Percentiles rank a stretch among this genome's conserved stretches.
Evolutionary conservation across 2,888 invertebrate species (phyloP).

Genomic region (Aproaerema taeniolella): DNA sequence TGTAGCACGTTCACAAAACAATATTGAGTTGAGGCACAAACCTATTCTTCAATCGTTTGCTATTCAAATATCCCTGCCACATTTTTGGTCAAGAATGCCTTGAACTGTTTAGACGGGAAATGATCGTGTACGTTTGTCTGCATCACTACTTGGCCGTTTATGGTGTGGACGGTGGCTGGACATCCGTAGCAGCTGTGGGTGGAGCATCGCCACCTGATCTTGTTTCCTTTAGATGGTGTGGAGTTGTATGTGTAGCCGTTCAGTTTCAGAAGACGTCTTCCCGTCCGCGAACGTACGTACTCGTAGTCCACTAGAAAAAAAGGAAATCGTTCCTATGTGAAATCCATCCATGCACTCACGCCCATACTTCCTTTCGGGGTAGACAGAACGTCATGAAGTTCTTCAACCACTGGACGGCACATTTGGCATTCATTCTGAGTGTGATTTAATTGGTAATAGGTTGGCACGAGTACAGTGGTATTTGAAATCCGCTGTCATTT

Average conservation of each 20-base stretch:
- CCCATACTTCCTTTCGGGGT: too few species aligned
- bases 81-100: too few species aligned
- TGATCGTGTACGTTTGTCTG: slow-evolving; percentile 11
- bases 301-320: not conserved
- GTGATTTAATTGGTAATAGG: not conserved
- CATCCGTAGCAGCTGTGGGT: slow-evolving; percentile 31
- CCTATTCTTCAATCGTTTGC: too few species aligned
- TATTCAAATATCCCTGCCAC: too few species aligned
- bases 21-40: too few species aligned
- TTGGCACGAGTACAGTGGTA: not conserved
- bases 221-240: slow-evolving; percentile 19
- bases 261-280: slow-evolving; percentile 30
- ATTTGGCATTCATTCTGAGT: too few species aligned
- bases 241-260: slow-evolving; percentile 34
- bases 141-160: slow-evolving; percentile 19
- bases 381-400: too few species aligned
- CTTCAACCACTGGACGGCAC: too few species aligned
- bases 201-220: slow-evolving; percentile 43
- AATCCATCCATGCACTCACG: too few species aligned
- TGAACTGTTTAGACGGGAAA: not conserved
- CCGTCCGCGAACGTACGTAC: slow-evolving; percentile 17
- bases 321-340: too few species aligned
- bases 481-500: not conserved
- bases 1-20: too few species aligned
- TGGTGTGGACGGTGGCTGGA: slow-evolving; percentile 26